phyloP scores from a whole-genome alignment of 1,140 invertebrate species.

The Adoxophyes honmai region DNA sequence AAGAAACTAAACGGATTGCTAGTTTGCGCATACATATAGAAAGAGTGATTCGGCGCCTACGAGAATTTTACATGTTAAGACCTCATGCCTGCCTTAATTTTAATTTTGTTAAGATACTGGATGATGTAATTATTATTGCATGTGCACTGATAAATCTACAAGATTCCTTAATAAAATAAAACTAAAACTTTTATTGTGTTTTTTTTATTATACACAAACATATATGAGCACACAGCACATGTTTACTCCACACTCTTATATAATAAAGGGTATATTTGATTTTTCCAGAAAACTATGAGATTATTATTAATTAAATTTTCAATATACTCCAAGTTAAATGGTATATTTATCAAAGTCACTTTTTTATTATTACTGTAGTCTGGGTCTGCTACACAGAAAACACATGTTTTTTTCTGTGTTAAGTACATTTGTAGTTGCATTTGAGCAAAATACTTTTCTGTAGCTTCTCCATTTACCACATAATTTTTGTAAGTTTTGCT shows the following conservation, averaged over 20 bases:
- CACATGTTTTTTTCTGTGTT: conserved; percentile 20
- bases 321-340: conserved; percentile 16
- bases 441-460: conserved; percentile 28
- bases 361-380: conserved; percentile 19
- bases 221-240: too few relatives aligned
- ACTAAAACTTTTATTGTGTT: background rate
- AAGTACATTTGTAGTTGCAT: conserved; percentile 30
- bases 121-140: conserved; percentile 16
- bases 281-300: conserved; percentile 23
- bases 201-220: too few relatives aligned
- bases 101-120: conserved; percentile 12
- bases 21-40: conserved; percentile 1
- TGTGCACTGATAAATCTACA: background rate
- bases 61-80: background rate
- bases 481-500: conserved; percentile 29
- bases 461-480: conserved; percentile 28
- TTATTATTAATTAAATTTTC: background rate
- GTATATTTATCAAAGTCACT: conserved; percentile 13
- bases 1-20: conserved; percentile 1
- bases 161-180: conserved; percentile 15
- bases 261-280: conserved; percentile 18
- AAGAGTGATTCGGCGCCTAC: background rate
- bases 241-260: conserved; percentile 17
- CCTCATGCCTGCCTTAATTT: conserved; percentile 2
- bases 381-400: conserved; percentile 23